A percentile compares a stretch with the other conserved stretches of the same genome.
Conservation (phyloP, 1,140 invertebrate species). For the Prorops nasuta region DNA sequence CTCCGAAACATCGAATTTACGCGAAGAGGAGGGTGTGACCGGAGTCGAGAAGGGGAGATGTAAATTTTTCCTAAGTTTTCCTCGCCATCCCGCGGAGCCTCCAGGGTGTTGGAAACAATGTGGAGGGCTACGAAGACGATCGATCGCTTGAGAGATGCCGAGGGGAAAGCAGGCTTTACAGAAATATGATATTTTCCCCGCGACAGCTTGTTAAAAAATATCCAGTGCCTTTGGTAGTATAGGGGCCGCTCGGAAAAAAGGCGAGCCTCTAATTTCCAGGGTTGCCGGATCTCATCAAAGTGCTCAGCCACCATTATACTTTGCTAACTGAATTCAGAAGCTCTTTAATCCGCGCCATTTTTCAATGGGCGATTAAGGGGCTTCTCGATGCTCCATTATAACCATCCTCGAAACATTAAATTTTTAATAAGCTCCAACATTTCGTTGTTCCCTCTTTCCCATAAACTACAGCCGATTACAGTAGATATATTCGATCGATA, state of each 20-base stretch:
- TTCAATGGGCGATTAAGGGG: not conserved
- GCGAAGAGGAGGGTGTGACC: constrained; percentile 12
- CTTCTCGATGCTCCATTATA: not conserved
- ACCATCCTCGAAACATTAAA: too few relatives aligned
- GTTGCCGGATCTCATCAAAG: constrained; percentile 15
- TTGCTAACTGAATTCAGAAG: not conserved
- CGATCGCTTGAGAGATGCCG: not conserved
- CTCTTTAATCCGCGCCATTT: constrained; percentile 1
- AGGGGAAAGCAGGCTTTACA: constrained; percentile 26
- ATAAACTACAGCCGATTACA: too few relatives aligned
- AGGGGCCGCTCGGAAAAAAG: constrained; percentile 25
- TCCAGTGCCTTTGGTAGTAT: too few relatives aligned
- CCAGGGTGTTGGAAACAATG: constrained; percentile 44
- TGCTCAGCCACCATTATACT: not conserved
- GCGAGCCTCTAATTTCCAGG: constrained; percentile 31
- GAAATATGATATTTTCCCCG: constrained; percentile 46
- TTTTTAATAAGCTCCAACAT: too few relatives aligned
- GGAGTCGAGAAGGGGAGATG: constrained; percentile 31
- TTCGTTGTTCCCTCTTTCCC: too few relatives aligned
- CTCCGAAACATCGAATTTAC: constrained; percentile 23
- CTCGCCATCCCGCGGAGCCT: constrained; percentile 23
- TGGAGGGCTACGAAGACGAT: constrained; percentile 27
- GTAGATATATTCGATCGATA: too few relatives aligned
- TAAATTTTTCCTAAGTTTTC: constrained; percentile 40
- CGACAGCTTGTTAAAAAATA: constrained; percentile 46